phyloP scores from a whole-genome alignment of 2,113 vertebrate species.

The Tragelaphus strepsiceros region DNA sequence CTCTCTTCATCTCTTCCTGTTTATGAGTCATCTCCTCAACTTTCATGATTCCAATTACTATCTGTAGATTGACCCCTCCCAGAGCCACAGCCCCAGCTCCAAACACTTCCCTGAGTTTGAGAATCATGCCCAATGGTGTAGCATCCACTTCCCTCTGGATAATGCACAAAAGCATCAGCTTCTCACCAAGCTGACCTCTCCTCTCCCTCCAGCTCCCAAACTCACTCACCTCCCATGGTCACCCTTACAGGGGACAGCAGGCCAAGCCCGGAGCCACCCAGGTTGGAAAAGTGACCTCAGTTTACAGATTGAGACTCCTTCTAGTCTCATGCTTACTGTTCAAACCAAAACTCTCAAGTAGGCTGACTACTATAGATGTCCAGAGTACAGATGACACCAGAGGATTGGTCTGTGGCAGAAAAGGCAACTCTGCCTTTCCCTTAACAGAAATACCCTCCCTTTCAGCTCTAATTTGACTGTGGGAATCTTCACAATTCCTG shows the following conservation, averaged over 20 bases:
- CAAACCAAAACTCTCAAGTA: neutral
- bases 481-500: neutral
- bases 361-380: neutral
- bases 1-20: neutral
- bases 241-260: neutral
- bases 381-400: neutral
- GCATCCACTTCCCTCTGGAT: neutral
- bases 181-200: neutral
- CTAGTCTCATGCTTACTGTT: neutral
- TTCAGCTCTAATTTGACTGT: neutral
- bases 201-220: neutral
- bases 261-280: neutral
- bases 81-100: neutral
- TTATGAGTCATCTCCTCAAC: neutral
- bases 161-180: neutral
- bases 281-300: neutral
- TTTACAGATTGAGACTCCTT: neutral
- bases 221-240: neutral
- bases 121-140: rapidly evolving
- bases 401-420: neutral
- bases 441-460: neutral
- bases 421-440: neutral
- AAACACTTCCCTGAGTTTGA: neutral
- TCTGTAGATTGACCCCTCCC: neutral
- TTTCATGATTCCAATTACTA: neutral